Conservation (phyloP, 2,113 vertebrate species). For the Cephalopholis sonnerati region DNA sequence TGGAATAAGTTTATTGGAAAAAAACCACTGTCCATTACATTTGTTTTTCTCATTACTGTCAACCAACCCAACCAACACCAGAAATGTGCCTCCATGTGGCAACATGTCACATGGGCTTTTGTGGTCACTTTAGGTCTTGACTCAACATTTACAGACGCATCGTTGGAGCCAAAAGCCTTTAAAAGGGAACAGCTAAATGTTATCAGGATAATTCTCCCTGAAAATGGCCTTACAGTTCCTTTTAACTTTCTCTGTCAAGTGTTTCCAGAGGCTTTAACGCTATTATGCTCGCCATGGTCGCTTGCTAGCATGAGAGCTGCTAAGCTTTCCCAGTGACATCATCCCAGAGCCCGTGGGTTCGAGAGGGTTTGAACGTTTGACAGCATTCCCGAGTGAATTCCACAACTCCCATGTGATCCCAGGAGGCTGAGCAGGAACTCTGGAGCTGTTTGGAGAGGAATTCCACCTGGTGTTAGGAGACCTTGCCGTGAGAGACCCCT, state of each 20-base stretch:
- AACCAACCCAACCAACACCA: slow-evolving; percentile 3
- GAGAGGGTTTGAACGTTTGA: slow-evolving; percentile 43
- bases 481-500: background rate
- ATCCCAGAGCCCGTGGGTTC: slow-evolving; percentile 24
- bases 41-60: background rate
- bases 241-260: slow-evolving; percentile 44
- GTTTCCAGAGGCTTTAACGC: slow-evolving; percentile 50
- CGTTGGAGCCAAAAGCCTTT: slow-evolving; percentile 1
- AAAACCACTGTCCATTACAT: background rate
- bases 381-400: slow-evolving; percentile 67
- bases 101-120: background rate
- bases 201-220: slow-evolving; percentile 26
- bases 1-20: background rate
- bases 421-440: slow-evolving; percentile 43
- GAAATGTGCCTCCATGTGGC: background rate
- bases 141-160: background rate
- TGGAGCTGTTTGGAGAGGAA: slow-evolving; percentile 43
- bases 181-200: slow-evolving; percentile 25
- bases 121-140: slow-evolving; percentile 12
- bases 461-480: background rate
- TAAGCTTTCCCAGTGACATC: slow-evolving; percentile 71
- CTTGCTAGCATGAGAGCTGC: slow-evolving; percentile 36
- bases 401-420: slow-evolving; percentile 62
- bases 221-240: slow-evolving; percentile 26
- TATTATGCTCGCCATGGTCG: slow-evolving; percentile 37